Conservation (phyloP, 2,113 vertebrate species). For the Oryzias javanicus region DNA sequence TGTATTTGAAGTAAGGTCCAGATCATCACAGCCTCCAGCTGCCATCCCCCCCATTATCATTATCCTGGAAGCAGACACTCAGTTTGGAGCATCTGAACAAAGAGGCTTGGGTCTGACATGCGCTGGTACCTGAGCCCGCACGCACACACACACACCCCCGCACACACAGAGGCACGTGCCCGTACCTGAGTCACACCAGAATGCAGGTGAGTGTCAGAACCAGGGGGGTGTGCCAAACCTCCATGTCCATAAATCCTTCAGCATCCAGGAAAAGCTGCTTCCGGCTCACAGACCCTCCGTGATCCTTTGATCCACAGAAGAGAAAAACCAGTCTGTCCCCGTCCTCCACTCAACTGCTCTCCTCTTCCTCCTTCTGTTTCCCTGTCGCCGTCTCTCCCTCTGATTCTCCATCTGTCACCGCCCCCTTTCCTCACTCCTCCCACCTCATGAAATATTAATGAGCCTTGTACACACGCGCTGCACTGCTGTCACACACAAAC, state of each 20-base stretch:
- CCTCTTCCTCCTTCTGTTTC: slow-evolving; percentile 9
- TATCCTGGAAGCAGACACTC: background rate
- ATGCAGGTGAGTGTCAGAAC: slow-evolving; percentile 14
- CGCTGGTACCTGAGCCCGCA: background rate
- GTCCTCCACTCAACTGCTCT: background rate
- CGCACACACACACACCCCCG: too few relatives aligned
- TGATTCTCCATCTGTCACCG: slow-evolving; percentile 70
- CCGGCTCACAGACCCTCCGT: too few relatives aligned
- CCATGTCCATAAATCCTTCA: slow-evolving; percentile 49
- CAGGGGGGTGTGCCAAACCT: slow-evolving; percentile 11
- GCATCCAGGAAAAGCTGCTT: slow-evolving; percentile 29
- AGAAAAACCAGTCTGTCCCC: background rate
- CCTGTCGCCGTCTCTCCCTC: slow-evolving; percentile 32
- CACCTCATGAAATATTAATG: slow-evolving; percentile 77
- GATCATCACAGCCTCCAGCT: too few relatives aligned
- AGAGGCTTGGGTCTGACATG: background rate
- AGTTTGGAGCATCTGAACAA: background rate
- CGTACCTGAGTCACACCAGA: slow-evolving; percentile 48
- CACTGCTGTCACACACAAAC: slow-evolving; percentile 23
- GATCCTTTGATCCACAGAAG: slow-evolving; percentile 13
- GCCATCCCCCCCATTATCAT: background rate
- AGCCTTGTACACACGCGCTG: slow-evolving; percentile 17
- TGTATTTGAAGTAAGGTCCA: too few relatives aligned
- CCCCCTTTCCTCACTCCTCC: slow-evolving; percentile 63
- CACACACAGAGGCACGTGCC: background rate